A percentile compares a stretch with the other conserved stretches of the same genome.
Conservation (phyloP, 2,888 invertebrate genomes). For the Clitarchus hookeri region DNA sequence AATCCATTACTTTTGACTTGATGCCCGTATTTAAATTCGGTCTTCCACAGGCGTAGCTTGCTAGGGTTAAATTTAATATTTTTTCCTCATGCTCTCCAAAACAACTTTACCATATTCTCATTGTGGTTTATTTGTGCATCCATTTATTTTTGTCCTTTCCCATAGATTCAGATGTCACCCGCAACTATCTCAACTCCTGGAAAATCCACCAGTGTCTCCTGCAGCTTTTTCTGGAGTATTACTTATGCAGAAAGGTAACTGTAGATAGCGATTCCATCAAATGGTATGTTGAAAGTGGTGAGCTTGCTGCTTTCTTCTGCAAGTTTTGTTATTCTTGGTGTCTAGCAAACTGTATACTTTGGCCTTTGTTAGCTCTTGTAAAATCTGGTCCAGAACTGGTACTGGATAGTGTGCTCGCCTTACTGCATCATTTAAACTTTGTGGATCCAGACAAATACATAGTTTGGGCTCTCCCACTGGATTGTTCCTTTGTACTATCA, state of each 20-base stretch:
- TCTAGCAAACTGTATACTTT: not conserved
- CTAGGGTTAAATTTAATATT: not conserved
- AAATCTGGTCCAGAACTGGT: not conserved
- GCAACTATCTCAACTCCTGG: not conserved
- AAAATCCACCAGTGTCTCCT: not conserved
- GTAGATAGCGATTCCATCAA: not conserved
- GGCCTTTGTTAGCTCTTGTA: not conserved
- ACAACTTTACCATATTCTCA: not conserved
- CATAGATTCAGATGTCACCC: not conserved
- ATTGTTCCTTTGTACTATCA: not conserved
- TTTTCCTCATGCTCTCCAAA: not conserved
- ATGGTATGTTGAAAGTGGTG: not conserved
- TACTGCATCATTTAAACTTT: not conserved
- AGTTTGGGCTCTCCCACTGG: not conserved
- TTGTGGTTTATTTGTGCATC: not conserved
- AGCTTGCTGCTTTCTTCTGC: not conserved
- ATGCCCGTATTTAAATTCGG: not conserved
- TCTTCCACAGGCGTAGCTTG: not conserved
- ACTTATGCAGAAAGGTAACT: not conserved
- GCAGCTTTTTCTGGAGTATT: not conserved
- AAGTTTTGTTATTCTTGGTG: not conserved
- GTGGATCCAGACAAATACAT: constrained; percentile 6
- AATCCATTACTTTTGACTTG: not conserved
- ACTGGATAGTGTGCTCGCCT: not conserved
- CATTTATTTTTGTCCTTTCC: not conserved